These are phyloP conservation scores for Oceanites oceanicus DNA, from an alignment of 2,113 vertebrate genomes.

Conservation along the genomic window DNA sequence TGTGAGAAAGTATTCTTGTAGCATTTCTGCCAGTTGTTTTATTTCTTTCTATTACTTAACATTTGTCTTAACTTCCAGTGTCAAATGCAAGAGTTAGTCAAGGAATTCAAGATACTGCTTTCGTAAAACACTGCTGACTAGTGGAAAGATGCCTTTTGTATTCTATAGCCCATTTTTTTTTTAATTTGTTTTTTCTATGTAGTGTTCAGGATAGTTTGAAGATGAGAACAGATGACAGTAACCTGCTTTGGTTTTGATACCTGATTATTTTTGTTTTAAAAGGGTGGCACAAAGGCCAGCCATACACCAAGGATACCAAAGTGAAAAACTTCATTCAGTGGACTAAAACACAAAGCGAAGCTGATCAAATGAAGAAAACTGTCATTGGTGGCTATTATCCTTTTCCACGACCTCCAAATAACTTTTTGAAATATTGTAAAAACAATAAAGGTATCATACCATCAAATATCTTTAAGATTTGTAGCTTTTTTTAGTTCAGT, in stretches of 20 bases:
- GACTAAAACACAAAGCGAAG: constrained; percentile 81
- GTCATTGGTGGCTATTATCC: constrained; percentile 85
- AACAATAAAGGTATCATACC: constrained; percentile 71
- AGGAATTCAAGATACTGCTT: neutral
- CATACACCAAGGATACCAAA: constrained; percentile 78
- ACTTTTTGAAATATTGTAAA: constrained; percentile 75
- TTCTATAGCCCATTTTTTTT: neutral
- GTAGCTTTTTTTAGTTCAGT: neutral
- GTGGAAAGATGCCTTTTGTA: neutral
- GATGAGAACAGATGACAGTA: neutral
- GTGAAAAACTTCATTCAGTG: constrained; percentile 88
- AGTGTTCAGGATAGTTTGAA: neutral
- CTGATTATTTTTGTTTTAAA: neutral
- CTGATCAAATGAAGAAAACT: constrained; percentile 74
- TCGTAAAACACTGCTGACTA: neutral
- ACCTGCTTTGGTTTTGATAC: neutral
- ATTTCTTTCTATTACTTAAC: neutral
- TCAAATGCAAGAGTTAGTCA: neutral
- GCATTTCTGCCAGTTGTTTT: neutral
- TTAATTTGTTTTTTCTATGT: neutral
- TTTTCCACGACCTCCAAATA: constrained; percentile 79
- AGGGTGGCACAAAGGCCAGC: constrained; percentile 86
- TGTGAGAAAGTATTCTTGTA: neutral
- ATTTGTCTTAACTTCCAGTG: neutral
- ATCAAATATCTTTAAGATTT: neutral